Base-by-base conservation (phyloP, 1,140 invertebrate species). In the Procambarus virginalis region DNA sequence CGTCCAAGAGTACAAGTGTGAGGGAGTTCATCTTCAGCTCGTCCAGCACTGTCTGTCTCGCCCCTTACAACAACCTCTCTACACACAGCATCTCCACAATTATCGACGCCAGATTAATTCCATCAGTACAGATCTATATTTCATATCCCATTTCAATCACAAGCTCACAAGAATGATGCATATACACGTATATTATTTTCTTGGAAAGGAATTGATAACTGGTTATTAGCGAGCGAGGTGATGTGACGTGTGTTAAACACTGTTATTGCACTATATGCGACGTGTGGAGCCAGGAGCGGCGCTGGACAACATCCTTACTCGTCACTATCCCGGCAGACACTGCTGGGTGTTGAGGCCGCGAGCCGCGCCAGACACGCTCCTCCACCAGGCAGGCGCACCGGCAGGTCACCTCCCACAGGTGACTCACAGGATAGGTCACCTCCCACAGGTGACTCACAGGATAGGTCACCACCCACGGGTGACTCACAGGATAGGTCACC, bases 21-120 rank as follows among this genome's bases (percentile, higher is more conserved):
- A 81, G 20, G 51, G 79, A 58, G 60, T 60, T 81, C 79, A 81
- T 81, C 79, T 81, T 81, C n/a, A 17, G 79, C 34, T 60, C 17
- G 79, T 2, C 4, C 51, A 22, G 8, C n/a, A n/a, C 12, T n/a
- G 5, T n/a, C 17, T n/a, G 17, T 17, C 51, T 45, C 55, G n/a
- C 22, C 14, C 22, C 14, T 17, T n/a, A 8, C n/a, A n/a, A 55
- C 58, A 12, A 5, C 51, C 20, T 2, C 79, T 60, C n/a, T 14
- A 60, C 20, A n/a, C 34, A 14, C 79, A 34, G 60, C 9, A 58
- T 22, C 79, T 60, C 55, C 12, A 20, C n/a, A 45, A 58, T 45
- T 55, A 9, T 3, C n/a, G 51, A 60, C 58, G 60, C 51, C 2
- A 58, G 55, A n/a, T 81, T 14, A 81, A 8, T 73, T 4, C 68